Evolutionary conservation across 2,888 invertebrate genomes (phyloP), one percentile per base, ranked within the genome.

Genomic region (Melinaea menophilus): DNA sequence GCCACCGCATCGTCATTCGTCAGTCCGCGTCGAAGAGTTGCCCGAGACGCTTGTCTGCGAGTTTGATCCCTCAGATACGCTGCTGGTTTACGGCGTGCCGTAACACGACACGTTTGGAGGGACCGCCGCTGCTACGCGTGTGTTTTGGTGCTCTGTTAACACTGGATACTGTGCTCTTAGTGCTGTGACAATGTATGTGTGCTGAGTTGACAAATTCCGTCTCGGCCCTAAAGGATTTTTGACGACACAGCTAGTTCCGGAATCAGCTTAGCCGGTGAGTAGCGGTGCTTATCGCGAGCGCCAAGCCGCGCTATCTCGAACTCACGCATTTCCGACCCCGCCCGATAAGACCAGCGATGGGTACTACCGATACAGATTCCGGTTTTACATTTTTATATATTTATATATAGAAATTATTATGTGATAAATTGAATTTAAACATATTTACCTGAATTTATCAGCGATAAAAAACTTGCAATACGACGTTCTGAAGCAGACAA

Each of bases 31-130:
- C 83, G 85, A 82, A 88, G 84, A 90, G 90, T 82, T 82, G 84
- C 81, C 79, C 81, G 85, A 82, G 86, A 87, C 88, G 88, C 85
- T 85, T 80, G 89, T 85, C 78, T 87, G 84, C 82, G 85, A 86
- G 81, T 80, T 82, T 73, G 81, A 79, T 90, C 90, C 90, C 90
- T 89, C 90, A 91, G 90, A 90, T 90, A 89, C 90, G 88, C 86
- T 90, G 90, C 89, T 90, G 90, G 87, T 88, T 90, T 90, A 90
- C 90, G 90, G 90, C 83, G 86, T 80, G 84, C 90, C 90, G 90
- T 90, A 90, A 90, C 88, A 90, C 88, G 90, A 90, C 90, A 90
- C 90, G 90, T 90, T 90, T 90, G 90, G 90, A 90, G 90, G 90
- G 90, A 89, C 85, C 79, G 80, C 80, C 80, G 84, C 84, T 84